Conservation (phyloP, 2,888 invertebrate species). For the Drosophila neonasuta region DNA sequence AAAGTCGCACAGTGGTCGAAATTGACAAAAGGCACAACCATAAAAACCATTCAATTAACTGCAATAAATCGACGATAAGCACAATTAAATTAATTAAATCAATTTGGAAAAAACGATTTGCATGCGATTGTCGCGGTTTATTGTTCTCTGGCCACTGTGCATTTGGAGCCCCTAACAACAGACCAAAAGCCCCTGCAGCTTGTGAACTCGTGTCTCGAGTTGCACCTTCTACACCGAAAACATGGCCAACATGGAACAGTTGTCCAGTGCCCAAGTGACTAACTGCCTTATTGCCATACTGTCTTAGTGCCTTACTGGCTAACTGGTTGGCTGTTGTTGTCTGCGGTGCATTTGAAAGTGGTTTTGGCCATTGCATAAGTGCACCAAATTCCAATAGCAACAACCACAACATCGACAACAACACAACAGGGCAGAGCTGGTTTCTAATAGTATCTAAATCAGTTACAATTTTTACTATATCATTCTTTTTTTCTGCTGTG, state of each 20-base stretch:
- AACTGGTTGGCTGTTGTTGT: conserved; percentile 51
- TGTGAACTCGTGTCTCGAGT: conserved; percentile 9
- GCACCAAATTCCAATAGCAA: conserved; percentile 63
- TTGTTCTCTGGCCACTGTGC: conserved; percentile 28
- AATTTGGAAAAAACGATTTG: not conserved
- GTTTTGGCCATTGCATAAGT: conserved; percentile 76
- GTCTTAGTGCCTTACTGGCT: conserved; percentile 7
- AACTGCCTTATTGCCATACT: conserved; percentile 9
- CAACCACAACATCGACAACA: conserved; percentile 38
- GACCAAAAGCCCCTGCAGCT: conserved; percentile 51
- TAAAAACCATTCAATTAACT: not conserved
- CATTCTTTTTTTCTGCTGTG: conserved; percentile 56
- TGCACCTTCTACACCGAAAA: conserved; percentile 16
- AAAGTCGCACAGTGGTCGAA: conserved; percentile 49
- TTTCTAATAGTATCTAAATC: conserved; percentile 67
- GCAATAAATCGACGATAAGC: not conserved
- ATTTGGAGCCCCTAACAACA: conserved; percentile 17
- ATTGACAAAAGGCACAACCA: not conserved
- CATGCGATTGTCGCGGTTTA: not conserved
- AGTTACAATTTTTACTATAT: conserved; percentile 58
- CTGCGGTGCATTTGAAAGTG: conserved; percentile 74
- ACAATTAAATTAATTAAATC: conserved; percentile 8
- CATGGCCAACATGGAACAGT: conserved; percentile 2
- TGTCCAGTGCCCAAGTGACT: conserved; percentile 42
- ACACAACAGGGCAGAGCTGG: conserved; percentile 40